A percentile compares a stretch with the other conserved stretches of the same genome.
These are phyloP conservation scores for Chionomys nivalis DNA, from an alignment of 2,113 vertebrate species.

Conservation along the genomic window DNA sequence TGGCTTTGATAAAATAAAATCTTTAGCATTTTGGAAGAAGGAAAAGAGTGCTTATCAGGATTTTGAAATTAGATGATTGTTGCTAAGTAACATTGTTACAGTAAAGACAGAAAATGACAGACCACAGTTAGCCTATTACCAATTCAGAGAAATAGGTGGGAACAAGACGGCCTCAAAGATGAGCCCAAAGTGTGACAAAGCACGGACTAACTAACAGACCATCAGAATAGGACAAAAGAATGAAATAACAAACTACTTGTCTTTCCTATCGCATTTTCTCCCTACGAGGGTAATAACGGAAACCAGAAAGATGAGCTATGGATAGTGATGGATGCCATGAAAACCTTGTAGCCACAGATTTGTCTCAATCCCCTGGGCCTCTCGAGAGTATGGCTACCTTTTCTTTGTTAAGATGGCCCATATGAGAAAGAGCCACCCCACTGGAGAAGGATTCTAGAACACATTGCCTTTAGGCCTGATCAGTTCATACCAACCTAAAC, in stretches of 20 bases:
- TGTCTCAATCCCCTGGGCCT: not conserved
- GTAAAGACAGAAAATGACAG: not conserved
- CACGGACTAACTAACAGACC: not conserved
- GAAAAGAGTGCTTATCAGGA: not conserved
- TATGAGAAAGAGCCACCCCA: not conserved
- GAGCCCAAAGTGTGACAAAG: not conserved
- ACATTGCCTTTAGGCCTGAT: not conserved
- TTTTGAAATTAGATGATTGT: not conserved
- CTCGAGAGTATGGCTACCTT: not conserved
- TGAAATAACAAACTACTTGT: not conserved
- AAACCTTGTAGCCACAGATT: not conserved
- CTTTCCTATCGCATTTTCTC: not conserved
- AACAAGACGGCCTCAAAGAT: not conserved
- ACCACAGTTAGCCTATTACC: not conserved
- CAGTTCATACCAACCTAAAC: not conserved
- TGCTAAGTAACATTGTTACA: not conserved
- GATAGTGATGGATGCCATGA: not conserved
- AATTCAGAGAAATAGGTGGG: not conserved
- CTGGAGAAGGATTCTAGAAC: not conserved
- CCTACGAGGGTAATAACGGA: not conserved
- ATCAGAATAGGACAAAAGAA: not conserved
- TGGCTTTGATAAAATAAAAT: not conserved
- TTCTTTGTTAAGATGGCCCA: not conserved
- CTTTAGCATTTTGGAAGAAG: not conserved
- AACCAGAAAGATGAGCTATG: not conserved